Evolutionary conservation across 2,888 invertebrate species (phyloP).

Genomic region (Subacronicta megacephala): DNA sequence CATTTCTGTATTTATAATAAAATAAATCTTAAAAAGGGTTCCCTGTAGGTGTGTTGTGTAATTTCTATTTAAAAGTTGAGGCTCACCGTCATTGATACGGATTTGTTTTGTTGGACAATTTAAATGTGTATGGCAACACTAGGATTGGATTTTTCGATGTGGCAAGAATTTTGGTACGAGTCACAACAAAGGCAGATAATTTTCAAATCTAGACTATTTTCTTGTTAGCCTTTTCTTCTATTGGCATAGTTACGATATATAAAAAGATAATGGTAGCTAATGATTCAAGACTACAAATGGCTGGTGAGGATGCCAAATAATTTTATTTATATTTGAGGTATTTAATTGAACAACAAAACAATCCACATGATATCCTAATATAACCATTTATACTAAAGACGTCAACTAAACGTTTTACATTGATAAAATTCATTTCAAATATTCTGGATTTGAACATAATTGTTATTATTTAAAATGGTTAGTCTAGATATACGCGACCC

Average conservation of each 20-base stretch:
- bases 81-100: conserved; percentile 59
- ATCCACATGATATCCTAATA: conserved; percentile 47
- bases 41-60: conserved; percentile 75
- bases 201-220: too few species aligned
- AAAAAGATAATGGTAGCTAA: too few species aligned
- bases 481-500: conserved; percentile 59
- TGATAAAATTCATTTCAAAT: conserved; percentile 66
- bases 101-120: conserved; percentile 18
- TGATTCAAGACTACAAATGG: background rate
- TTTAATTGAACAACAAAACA: conserved; percentile 36
- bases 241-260: too few species aligned
- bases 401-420: conserved; percentile 51
- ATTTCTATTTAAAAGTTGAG: conserved; percentile 68
- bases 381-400: conserved; percentile 54
- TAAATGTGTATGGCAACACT: background rate
- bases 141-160: background rate
- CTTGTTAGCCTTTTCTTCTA: too few species aligned
- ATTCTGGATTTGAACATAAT: conserved; percentile 73
- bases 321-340: background rate
- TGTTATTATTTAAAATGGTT: conserved; percentile 73
- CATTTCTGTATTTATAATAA: conserved; percentile 79
- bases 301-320: background rate
- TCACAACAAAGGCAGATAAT: too few species aligned
- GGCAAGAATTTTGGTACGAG: background rate
- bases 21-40: conserved; percentile 65